phyloP scores from a whole-genome alignment of 2,113 vertebrate genomes.

The Elachura formosa region DNA sequence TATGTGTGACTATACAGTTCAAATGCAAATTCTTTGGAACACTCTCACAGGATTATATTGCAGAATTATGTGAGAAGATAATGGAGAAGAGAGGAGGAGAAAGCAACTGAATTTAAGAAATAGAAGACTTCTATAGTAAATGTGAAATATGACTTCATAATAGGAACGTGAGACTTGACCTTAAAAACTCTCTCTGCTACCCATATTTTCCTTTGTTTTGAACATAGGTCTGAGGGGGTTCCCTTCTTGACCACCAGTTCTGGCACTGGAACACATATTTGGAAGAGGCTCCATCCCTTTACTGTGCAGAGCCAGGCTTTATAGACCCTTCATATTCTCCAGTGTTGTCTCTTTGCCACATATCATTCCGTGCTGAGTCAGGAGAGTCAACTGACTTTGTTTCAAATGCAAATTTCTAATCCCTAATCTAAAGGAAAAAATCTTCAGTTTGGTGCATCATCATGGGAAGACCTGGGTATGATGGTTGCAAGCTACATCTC shows the following conservation, averaged over 20 bases:
- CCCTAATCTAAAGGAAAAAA: not conserved
- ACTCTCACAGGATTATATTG: not conserved
- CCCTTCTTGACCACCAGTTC: not conserved
- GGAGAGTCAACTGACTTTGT: not conserved
- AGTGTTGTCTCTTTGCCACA: fast-evolving
- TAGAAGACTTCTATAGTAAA: not conserved
- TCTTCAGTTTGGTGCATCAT: not conserved
- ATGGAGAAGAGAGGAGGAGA: not conserved
- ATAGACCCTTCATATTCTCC: not conserved
- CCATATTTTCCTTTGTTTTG: not conserved
- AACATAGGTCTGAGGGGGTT: not conserved
- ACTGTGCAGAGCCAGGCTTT: not conserved
- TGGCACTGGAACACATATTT: not conserved
- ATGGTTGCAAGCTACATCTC: not conserved
- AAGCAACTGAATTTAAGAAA: not conserved
- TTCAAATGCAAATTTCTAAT: not conserved
- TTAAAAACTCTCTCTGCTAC: not conserved
- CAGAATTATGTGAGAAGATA: not conserved
- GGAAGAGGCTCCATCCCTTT: not conserved
- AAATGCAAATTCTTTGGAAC: not conserved
- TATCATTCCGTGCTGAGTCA: not conserved
- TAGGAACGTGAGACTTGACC: not conserved
- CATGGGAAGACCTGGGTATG: not conserved
- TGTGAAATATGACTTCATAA: not conserved
- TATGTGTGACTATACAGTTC: not conserved